Conservation (phyloP, 2,888 invertebrate genomes). For the Schizotus pectinicornis region DNA sequence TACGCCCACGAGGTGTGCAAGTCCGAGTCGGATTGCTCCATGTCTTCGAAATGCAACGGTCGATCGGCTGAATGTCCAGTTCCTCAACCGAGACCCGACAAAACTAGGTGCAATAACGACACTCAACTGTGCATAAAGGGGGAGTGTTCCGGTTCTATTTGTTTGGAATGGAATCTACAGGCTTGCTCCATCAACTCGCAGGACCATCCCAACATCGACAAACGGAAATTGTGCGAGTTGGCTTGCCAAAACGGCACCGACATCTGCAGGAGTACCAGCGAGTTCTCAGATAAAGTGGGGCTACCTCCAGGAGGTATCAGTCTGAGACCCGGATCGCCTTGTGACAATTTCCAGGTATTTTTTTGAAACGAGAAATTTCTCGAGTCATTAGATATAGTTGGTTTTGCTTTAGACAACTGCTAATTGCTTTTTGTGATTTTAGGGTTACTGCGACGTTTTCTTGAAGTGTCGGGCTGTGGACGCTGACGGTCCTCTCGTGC, state of each 20-base stretch:
- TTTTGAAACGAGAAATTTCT: slow-evolving; percentile 2
- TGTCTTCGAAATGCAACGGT: slow-evolving; percentile 86
- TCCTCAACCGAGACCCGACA: slow-evolving; percentile 81
- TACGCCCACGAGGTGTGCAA: slow-evolving; percentile 75
- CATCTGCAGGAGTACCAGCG: slow-evolving; percentile 85
- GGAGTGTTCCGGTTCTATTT: slow-evolving; percentile 94
- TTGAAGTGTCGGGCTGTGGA: slow-evolving; percentile 98
- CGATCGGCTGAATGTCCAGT: slow-evolving; percentile 85
- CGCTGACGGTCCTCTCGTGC: slow-evolving; percentile 96
- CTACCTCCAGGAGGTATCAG: slow-evolving; percentile 83
- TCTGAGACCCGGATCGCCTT: slow-evolving; percentile 93
- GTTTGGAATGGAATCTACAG: slow-evolving; percentile 90
- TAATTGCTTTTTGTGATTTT: slow-evolving; percentile 37
- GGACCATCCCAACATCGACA: slow-evolving; percentile 76
- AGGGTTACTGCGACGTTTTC: slow-evolving; percentile 99
- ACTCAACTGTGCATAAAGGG: slow-evolving; percentile 86
- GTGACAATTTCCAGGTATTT: slow-evolving; percentile 93
- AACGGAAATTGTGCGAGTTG: slow-evolving; percentile 90
- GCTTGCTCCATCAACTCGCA: slow-evolving; percentile 93
- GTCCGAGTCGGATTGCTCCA: slow-evolving; percentile 88
- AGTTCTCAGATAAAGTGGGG: slow-evolving; percentile 77
- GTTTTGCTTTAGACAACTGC: slow-evolving; percentile 8
- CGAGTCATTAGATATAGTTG: too few species aligned
- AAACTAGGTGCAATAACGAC: slow-evolving; percentile 95
- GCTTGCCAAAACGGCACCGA: slow-evolving; percentile 92